Percentiles rank a stretch among this genome's conserved stretches.
Evolutionary conservation across 2,797 vertebrate species (phyloP).

Genomic region (Kryptolebias ocellatus): DNA sequence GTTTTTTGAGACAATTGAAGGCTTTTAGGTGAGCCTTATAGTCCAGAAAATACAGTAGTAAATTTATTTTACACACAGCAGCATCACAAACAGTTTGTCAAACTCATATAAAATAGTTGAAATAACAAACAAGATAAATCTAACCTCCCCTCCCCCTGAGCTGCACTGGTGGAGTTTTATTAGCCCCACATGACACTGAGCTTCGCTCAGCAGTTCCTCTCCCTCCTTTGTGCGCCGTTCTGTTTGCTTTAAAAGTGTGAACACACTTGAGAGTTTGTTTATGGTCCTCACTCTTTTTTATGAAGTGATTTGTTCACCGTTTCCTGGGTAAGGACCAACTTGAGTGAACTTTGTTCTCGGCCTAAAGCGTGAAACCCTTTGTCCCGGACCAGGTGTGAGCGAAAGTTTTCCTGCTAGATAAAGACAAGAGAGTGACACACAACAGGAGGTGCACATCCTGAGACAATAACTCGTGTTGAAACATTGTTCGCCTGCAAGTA

Average conservation of each 20-base stretch:
- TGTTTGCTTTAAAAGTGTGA: constrained; percentile 1
- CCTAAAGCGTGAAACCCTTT: constrained; percentile 8
- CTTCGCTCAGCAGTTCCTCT: constrained; percentile 28
- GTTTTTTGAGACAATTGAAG: too few species aligned
- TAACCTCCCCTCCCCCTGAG: constrained; percentile 13
- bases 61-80: background rate
- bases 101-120: background rate
- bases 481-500: constrained; percentile 30
- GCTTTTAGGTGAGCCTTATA: too few species aligned
- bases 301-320: constrained; percentile 44
- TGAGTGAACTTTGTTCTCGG: background rate
- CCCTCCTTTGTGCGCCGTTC: constrained; percentile 12
- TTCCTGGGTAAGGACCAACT: constrained; percentile 19
- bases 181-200: constrained; percentile 50
- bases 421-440: background rate
- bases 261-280: background rate
- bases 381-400: constrained; percentile 21
- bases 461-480: constrained; percentile 12
- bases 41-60: too few species aligned
- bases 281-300: constrained; percentile 19
- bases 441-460: constrained; percentile 4
- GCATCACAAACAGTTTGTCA: background rate
- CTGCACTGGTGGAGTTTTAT: constrained; percentile 46
- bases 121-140: background rate
- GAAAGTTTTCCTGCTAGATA: constrained; percentile 18